Evolutionary conservation across 2,113 vertebrate species (phyloP).

Genomic region (Emydocephalus ijimae): DNA sequence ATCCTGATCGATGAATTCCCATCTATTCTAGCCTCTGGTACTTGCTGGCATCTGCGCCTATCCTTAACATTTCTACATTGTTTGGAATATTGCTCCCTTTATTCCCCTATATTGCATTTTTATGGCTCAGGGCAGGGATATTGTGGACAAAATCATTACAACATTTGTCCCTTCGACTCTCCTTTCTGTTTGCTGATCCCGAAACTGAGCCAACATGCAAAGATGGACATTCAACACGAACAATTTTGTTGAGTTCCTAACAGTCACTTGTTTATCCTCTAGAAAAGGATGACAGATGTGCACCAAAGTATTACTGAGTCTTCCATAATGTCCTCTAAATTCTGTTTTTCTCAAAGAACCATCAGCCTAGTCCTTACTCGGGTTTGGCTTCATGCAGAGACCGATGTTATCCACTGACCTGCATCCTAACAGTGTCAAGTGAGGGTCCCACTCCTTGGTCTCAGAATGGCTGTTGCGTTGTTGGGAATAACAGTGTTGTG

Average conservation of each 20-base stretch:
- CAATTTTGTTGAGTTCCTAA: background rate
- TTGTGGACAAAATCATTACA: background rate
- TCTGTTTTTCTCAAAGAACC: background rate
- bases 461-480: background rate
- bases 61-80: background rate
- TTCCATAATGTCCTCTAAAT: background rate
- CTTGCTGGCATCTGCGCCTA: background rate
- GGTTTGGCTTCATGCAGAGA: background rate
- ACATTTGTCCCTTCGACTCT: background rate
- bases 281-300: background rate
- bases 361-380: no score
- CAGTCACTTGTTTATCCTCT: background rate
- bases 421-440: background rate
- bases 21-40: background rate
- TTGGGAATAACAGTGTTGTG: background rate
- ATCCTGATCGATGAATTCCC: constrained; percentile 5
- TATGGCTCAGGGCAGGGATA: background rate
- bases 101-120: background rate
- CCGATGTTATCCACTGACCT: background rate
- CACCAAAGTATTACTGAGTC: background rate
- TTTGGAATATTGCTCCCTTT: background rate
- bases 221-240: background rate
- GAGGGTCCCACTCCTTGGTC: background rate
- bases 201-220: background rate
- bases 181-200: no score